phyloP scores from a whole-genome alignment of 92 coral and sea anemone species.

The Palythoa caribaeorum region DNA sequence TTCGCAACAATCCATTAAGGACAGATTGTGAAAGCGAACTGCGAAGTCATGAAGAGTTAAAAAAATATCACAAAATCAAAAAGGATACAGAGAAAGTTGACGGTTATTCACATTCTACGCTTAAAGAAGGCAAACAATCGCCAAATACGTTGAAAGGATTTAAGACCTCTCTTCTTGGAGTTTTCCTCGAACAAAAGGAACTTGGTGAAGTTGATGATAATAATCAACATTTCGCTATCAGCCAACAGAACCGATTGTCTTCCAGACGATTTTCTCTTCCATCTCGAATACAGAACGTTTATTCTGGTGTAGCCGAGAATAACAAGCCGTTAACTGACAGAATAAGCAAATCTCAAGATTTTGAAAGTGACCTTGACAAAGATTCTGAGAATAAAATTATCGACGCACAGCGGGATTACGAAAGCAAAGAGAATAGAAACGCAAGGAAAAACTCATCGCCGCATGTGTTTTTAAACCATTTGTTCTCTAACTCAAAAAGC shows the following conservation, averaged over 20 bases:
- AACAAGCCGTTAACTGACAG: background rate
- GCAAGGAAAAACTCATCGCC: conserved; percentile 11
- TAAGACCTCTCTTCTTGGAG: conserved; percentile 12
- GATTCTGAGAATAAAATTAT: background rate
- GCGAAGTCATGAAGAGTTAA: conserved; percentile 8
- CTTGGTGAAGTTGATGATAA: background rate
- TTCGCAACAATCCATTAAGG: background rate
- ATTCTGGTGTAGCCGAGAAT: background rate
- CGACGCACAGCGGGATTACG: conserved; percentile 5
- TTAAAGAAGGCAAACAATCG: conserved; percentile 9
- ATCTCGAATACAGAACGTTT: conserved; percentile 24
- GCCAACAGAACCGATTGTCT: background rate
- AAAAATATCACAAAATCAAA: background rate
- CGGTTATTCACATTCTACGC: background rate
- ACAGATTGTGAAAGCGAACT: conserved; percentile 12
- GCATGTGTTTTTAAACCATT: background rate
- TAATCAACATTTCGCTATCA: background rate
- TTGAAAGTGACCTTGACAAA: conserved; percentile 28
- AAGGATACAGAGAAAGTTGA: background rate
- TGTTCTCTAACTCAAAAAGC: background rate
- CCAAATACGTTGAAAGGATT: conserved; percentile 4
- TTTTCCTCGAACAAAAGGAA: conserved; percentile 29
- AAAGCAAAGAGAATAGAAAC: background rate
- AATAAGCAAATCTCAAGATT: conserved; percentile 19
- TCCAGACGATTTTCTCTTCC: conserved; percentile 35